A percentile compares a stretch with the other conserved stretches of the same genome.
Conservation (phyloP, 2,888 invertebrate species). For the Geophilus truncorum region DNA sequence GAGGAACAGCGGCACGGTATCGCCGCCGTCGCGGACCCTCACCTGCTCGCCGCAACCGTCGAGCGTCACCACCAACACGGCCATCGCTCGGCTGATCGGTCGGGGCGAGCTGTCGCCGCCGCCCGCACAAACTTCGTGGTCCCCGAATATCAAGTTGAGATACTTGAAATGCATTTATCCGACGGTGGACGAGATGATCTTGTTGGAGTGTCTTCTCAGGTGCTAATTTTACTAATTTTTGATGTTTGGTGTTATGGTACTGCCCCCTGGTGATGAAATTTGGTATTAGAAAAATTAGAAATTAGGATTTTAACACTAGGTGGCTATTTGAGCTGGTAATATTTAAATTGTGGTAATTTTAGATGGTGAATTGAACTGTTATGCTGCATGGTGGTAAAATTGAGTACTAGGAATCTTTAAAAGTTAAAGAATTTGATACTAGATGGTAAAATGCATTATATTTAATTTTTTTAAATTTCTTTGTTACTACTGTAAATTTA, state of each 20-base stretch:
- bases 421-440: not conserved
- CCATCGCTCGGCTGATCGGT: not conserved
- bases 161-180: conserved; percentile 33
- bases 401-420: no score
- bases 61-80: not conserved
- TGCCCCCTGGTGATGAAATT: no score
- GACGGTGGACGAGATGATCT: conserved; percentile 32
- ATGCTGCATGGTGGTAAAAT: no score
- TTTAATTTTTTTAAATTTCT: not conserved
- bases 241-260: not conserved
- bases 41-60: conserved; percentile 33
- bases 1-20: not conserved
- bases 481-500: not conserved
- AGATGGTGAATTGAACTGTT: no score
- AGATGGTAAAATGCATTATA: not conserved
- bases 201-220: conserved; percentile 32
- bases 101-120: conserved; percentile 8
- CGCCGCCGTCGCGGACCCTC: conserved; percentile 19
- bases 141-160: conserved; percentile 33
- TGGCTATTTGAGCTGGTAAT: no score
- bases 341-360: no score
- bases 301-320: no score
- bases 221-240: not conserved
- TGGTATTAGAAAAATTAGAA: no score
- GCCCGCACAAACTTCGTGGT: conserved; percentile 30